phyloP scores from a whole-genome alignment of 2,113 vertebrate genomes.

The Atractosteus spatula region DNA sequence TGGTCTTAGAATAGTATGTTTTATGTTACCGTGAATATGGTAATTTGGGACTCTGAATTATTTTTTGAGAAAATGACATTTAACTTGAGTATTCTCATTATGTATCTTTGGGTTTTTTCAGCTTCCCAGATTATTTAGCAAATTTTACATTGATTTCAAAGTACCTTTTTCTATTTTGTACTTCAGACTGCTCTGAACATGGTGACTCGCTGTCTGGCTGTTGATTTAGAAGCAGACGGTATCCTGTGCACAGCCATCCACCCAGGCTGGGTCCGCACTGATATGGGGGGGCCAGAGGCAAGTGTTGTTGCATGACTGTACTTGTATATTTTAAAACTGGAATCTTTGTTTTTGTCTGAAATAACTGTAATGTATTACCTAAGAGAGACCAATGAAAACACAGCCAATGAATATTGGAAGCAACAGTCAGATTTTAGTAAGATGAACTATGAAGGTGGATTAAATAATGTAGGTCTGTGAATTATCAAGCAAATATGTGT shows the following conservation, averaged over 20 bases:
- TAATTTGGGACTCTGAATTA: no score
- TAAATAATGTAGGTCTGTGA: no score
- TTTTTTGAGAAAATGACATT: no score
- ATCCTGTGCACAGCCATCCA: constrained; percentile 63
- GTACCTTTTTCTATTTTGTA: no score
- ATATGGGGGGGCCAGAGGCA: constrained; percentile 59
- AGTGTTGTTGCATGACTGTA: constrained; percentile 22
- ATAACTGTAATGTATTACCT: not conserved
- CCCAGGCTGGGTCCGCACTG: constrained; percentile 68
- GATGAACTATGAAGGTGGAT: no score
- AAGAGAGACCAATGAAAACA: not conserved
- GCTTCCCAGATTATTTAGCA: no score
- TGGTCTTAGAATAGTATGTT: no score
- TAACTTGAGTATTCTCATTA: no score
- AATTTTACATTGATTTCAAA: no score
- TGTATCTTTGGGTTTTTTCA: not conserved
- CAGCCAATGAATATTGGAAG: not conserved
- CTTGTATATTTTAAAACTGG: not conserved
- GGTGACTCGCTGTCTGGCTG: constrained; percentile 60
- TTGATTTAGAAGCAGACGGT: constrained; percentile 54
- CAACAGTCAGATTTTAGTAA: no score
- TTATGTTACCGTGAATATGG: no score
- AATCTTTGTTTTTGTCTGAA: not conserved
- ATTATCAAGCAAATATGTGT: no score
- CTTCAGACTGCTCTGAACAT: constrained; percentile 65